Evolutionary conservation across 2,113 vertebrate genomes (phyloP), one percentile per base, ranked within the genome.

Genomic region (Semicossyphus pulcher): DNA sequence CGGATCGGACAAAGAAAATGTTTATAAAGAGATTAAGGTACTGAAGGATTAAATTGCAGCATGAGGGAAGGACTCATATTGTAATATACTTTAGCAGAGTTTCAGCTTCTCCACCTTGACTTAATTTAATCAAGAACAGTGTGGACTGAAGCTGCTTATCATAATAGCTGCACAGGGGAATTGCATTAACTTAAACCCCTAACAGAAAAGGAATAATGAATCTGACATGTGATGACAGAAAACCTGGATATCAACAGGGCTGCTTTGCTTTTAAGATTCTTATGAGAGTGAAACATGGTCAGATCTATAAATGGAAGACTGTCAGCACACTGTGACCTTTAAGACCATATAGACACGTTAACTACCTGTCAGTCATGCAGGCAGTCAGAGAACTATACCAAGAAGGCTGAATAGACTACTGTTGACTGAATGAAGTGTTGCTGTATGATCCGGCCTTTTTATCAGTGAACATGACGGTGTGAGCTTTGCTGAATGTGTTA

Each of bases 291-390:
- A 31, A n/a, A 8, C 20, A 14, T 11, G 10, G n/a, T n/a, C n/a
- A n/a, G n/a, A n/a, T 21, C 10, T n/a, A n/a, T n/a, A 14, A 12
- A 32, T 32, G 26, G 41, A 36, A 29, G 34, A 49, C 25, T 16
- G 23, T 20, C 6, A 5, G 5, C 28, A 10, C 36, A 5, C 49
- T 5, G 18, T 82, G 86, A 80, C 76, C 76, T 80, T 80, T 80
- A 28, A 34, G 64, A 39, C 52, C 29, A 20, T 0, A 4, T 5
- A 7, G 64, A 26, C 31, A 10, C 32, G 48, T 82, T 62, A 37
- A 45, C 54, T 25, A 28, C 44, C 58, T 61, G n/a, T 54, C 34
- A 62, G 47, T 78, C 77, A 11, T 10, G 10, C 10, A 70, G 67
- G 74, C 71, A 63, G 32, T 39, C 12, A 76, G 42, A 63, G 47